Base-by-base conservation (phyloP, 1,140 invertebrate genomes). In the Bombus waltoni region DNA sequence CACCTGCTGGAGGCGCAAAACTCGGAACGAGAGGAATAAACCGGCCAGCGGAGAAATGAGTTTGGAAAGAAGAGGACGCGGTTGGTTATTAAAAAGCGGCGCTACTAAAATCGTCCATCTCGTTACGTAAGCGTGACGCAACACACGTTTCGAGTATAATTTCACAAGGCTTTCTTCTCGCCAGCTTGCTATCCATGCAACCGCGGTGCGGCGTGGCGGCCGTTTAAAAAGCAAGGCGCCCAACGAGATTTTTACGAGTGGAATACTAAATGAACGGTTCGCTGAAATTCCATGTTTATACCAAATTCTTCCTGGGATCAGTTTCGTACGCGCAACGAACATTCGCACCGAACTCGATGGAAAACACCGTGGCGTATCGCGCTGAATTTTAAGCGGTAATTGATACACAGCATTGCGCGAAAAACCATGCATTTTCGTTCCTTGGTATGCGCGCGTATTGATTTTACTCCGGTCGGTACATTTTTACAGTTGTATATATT, bases 231-330 rank as follows among this genome's bases (percentile, higher is more conserved):
- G 42, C 83, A 81, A 73, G 83, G 78, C 65, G 35, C 44, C 28
- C 65, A 32, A 15, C 32, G 35, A 38, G 65, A 57, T 57, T 82
- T 82, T 71, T 83, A 83, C 53, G 80, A 76, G 72, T 40, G 32
- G 85, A 83, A 82, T 81, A 82, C 71, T 5, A 82, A 82, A 86
- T 62, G 62, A 70, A 82, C 38, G 57, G 44, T 75, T 80, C 72
- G 85, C 35, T 53, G 80, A 70, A 86, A 75, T 86, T 82, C 57
- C 85, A 53, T 38, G 71, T 82, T 86, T 82, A 47, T 70, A 47
- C 38, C 5, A 42, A 65, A 81, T 83, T 75, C 47, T 76, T 70
- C 72, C 44, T 28, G 53, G 59, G 79, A 86, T 65, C 71, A 9
- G 66, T 32, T 32, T 42, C 15, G 11, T 28, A 28, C 38, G 32